These are phyloP conservation scores for Galago senegalensis DNA, from an alignment of 2,797 vertebrate species.

Conservation along the genomic window DNA sequence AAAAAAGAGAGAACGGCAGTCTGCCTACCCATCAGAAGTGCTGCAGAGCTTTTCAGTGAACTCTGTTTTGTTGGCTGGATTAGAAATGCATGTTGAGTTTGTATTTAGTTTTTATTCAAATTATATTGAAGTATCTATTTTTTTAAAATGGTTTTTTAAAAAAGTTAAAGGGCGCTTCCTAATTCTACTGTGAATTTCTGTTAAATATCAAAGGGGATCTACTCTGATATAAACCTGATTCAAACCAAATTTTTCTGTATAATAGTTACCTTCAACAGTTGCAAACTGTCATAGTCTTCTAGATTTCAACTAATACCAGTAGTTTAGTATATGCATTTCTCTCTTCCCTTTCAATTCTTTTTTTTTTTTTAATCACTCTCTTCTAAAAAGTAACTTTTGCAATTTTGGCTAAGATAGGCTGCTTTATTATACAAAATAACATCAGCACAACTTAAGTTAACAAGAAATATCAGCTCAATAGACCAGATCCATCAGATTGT, in stretches of 20 bases:
- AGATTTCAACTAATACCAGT: not conserved
- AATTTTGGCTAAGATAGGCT: not conserved
- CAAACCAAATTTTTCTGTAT: slow-evolving; percentile 10
- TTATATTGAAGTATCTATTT: not conserved
- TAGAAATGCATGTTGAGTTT: slow-evolving; percentile 9
- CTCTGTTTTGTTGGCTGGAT: not conserved
- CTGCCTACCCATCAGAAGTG: not conserved
- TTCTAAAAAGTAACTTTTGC: slow-evolving; percentile 43
- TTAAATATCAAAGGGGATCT: slow-evolving; percentile 6
- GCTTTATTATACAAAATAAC: not conserved
- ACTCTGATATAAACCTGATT: slow-evolving; percentile 1
- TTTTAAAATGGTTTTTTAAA: not conserved
- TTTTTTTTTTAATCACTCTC: not conserved
- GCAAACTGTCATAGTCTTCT: not conserved
- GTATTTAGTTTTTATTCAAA: not conserved
- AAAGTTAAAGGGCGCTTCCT: not conserved
- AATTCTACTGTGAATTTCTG: not conserved
- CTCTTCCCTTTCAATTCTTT: not conserved
- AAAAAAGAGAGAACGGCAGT: not conserved
- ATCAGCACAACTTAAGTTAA: not conserved
- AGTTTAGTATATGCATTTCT: not conserved
- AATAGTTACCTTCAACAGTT: not conserved
- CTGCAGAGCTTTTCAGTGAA: not conserved
- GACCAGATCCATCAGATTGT: not conserved
- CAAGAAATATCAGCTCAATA: not conserved